These are phyloP conservation scores for Drosophila ambigua DNA, from an alignment of 1,140 invertebrate genomes.

Conservation along the genomic window DNA sequence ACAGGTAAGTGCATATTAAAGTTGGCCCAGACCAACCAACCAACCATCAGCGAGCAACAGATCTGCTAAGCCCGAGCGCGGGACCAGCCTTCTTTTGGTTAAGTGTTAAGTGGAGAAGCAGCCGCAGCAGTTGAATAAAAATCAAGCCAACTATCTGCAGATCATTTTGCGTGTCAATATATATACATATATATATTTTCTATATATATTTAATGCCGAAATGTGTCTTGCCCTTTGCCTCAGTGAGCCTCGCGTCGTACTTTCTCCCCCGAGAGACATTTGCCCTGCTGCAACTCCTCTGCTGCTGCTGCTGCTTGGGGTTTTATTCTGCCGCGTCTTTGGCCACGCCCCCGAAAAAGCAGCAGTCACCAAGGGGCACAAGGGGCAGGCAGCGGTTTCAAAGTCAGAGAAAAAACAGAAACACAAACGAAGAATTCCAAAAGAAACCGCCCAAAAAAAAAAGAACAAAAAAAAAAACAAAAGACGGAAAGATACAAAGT, in stretches of 20 bases:
- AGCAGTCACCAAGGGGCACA: not conserved
- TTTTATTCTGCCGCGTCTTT: not conserved
- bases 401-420: slow-evolving; percentile 21
- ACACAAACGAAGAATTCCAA: slow-evolving; percentile 21
- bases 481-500: slow-evolving; percentile 41
- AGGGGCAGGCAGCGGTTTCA: slow-evolving; percentile 1
- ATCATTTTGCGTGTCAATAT: too few relatives aligned
- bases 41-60: not conserved
- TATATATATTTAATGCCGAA: too few relatives aligned
- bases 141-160: too few relatives aligned
- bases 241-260: not conserved
- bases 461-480: slow-evolving; percentile 1
- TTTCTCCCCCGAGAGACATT: not conserved
- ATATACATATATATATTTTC: too few relatives aligned
- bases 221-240: too few relatives aligned
- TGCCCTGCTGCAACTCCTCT: not conserved
- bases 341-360: slow-evolving; percentile 29
- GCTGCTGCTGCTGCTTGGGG: not conserved
- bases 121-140: too few relatives aligned
- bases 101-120: slow-evolving; percentile 43
- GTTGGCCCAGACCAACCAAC: slow-evolving; percentile 1
- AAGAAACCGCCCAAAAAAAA: slow-evolving; percentile 32
- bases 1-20: slow-evolving; percentile 76
- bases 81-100: not conserved
- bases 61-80: not conserved